phyloP scores from a whole-genome alignment of 2,113 vertebrate species.

The Aspidoscelis tigris region DNA sequence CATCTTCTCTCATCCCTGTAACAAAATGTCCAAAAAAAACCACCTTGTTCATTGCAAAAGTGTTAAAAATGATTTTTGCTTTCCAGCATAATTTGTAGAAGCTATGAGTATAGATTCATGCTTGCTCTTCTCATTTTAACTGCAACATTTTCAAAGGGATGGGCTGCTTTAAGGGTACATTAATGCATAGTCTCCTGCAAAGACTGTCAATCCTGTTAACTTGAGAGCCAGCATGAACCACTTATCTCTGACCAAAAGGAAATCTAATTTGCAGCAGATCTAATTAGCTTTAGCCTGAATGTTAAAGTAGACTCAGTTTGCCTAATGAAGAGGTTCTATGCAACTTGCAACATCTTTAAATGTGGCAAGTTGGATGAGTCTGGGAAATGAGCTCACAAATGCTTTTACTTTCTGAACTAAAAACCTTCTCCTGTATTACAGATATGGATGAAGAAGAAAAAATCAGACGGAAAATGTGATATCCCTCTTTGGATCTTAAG shows the following conservation, averaged over 20 bases:
- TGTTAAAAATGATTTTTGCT: too few species aligned
- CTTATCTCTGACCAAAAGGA: constrained; percentile 3
- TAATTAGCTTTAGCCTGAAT: constrained; percentile 13
- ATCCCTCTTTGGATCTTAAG: background rate
- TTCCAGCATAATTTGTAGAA: too few species aligned
- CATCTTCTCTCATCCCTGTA: too few species aligned
- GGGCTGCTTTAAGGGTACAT: background rate
- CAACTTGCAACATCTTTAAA: background rate
- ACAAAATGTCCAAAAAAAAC: too few species aligned
- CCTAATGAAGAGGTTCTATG: background rate
- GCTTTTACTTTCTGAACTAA: background rate
- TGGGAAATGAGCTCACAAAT: background rate
- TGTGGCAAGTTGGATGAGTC: background rate
- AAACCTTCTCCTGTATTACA: background rate
- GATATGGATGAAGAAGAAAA: background rate
- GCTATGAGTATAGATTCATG: background rate
- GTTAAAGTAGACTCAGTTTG: constrained; percentile 11
- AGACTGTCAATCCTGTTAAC: constrained; percentile 3
- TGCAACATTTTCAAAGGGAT: background rate
- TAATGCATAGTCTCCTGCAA: background rate
- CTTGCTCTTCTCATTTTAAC: background rate
- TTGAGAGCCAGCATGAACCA: background rate
- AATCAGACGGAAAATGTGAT: background rate
- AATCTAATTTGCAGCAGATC: constrained; percentile 16
- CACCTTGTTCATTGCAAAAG: too few species aligned